A percentile compares a stretch with the other conserved stretches of the same genome.
phyloP scores from a whole-genome alignment of 1,140 invertebrate genomes.

The Drosophila melanogaster region Release_6_plus_ISO1_MT NT_033779.5:6748501-6749000 shows the following conservation, averaged over 20 bases:
- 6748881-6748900: constrained; percentile 3
- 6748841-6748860: background rate
- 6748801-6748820: too few relatives aligned
- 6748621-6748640: constrained; percentile 49
- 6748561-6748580: constrained; percentile 25
- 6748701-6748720: constrained; percentile 3
- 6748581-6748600: constrained; percentile 52
- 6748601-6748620: constrained; percentile 54
- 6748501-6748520: constrained; percentile 5
- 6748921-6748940: background rate
- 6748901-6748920: constrained; percentile 8
- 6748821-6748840: background rate
- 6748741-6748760: constrained; percentile 24
- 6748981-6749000: constrained; percentile 25
- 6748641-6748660: constrained; percentile 55
- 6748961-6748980: background rate
- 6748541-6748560: constrained; percentile 25
- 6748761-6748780: background rate
- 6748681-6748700: constrained; percentile 10
- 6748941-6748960: constrained; percentile 20
- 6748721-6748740: constrained; percentile 42
- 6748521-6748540: constrained; percentile 17
- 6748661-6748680: constrained; percentile 36
- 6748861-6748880: background rate
- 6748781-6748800: background rate